A percentile compares a stretch with the other conserved stretches of the same genome.
phyloP scores from a whole-genome alignment of 2,797 vertebrate species.

The Neosilurus hyrtlii region DNA sequence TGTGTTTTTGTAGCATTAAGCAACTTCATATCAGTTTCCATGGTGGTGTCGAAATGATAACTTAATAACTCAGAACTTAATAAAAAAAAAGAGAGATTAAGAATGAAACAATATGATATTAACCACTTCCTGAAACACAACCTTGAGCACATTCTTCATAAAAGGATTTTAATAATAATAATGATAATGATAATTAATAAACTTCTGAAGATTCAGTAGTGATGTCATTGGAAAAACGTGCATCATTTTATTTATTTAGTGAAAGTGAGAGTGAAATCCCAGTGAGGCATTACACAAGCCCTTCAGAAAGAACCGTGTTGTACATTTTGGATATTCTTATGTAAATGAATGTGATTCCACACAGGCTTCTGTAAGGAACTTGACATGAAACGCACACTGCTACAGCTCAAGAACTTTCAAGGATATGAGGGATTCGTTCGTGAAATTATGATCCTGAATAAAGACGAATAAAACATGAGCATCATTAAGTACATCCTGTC shows the following conservation, averaged over 20 bases:
- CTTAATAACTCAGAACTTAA: not conserved
- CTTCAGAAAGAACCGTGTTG: not conserved
- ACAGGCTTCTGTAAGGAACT: slow-evolving; percentile 20
- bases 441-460: slow-evolving; percentile 12
- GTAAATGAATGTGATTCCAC: slow-evolving; percentile 38
- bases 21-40: no score
- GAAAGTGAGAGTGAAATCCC: not conserved
- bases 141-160: not conserved
- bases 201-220: not conserved
- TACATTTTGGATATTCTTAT: slow-evolving; percentile 41
- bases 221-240: not conserved
- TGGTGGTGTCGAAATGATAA: not conserved
- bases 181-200: not conserved
- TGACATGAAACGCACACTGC: not conserved
- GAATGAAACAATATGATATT: no score
- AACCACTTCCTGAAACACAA: not conserved
- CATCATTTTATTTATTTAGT: no score
- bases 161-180: not conserved
- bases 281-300: not conserved
- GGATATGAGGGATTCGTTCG: not conserved
- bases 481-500: not conserved
- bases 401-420: slow-evolving; percentile 25
- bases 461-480: slow-evolving; percentile 12
- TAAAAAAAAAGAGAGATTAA: no score
- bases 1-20: not conserved